Percentiles rank a stretch among this genome's conserved stretches.
Evolutionary conservation across 2,888 invertebrate species (phyloP).

Genomic region (Glomeris marginata): DNA sequence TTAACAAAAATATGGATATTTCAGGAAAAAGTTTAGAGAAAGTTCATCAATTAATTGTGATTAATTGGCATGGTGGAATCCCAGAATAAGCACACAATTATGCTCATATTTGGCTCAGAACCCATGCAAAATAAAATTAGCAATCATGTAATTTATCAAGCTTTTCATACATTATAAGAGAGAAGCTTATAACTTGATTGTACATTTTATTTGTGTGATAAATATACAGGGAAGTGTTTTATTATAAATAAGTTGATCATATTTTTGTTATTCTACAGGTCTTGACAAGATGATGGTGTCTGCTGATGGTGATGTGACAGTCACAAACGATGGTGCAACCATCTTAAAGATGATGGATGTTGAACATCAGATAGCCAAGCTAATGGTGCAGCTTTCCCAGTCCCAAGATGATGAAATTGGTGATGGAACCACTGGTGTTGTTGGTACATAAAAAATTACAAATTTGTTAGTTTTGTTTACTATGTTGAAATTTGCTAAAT

Average conservation of each 20-base stretch:
- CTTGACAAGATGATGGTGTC: conserved; percentile 97
- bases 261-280: conserved; percentile 30
- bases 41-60: too few relatives aligned
- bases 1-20: too few relatives aligned
- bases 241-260: not conserved
- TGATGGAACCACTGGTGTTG: conserved; percentile 98
- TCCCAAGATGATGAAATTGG: conserved; percentile 99
- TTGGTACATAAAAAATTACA: conserved; percentile 43
- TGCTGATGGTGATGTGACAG: conserved; percentile 90
- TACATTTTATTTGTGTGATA: not conserved
- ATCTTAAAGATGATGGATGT: conserved; percentile 98
- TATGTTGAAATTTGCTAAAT: too few relatives aligned
- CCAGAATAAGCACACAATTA: too few relatives aligned
- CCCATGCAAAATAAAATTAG: not conserved
- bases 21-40: too few relatives aligned
- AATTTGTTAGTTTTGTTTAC: too few relatives aligned
- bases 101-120: not conserved
- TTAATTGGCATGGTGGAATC: too few relatives aligned
- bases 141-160: not conserved
- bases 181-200: not conserved
- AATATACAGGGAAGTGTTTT: not conserved
- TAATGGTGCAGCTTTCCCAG: conserved; percentile 94
- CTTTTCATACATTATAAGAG: not conserved
- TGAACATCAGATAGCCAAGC: conserved; percentile 93
- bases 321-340: conserved; percentile 99